A percentile compares a stretch with the other conserved stretches of the same genome.
Conservation (phyloP, 1,140 invertebrate genomes). For the Bombus terrestris region DNA sequence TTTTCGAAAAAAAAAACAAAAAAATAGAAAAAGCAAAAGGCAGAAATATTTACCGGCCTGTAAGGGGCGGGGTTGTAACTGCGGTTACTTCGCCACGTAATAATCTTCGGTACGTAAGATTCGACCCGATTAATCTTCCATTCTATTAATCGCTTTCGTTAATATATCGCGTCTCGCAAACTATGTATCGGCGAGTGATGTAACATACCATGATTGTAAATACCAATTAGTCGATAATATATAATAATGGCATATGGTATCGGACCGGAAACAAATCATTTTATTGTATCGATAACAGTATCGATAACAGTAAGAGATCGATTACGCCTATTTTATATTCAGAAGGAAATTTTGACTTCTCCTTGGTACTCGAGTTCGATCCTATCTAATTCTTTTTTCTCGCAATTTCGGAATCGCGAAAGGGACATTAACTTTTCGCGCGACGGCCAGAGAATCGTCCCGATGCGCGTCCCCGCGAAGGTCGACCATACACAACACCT, state of each 20-base stretch:
- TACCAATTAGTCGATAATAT: conserved; percentile 10
- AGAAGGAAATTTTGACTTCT: background rate
- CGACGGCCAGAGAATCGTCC: background rate
- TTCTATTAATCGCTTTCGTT: conserved; percentile 19
- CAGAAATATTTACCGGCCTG: no score
- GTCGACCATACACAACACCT: conserved; percentile 66
- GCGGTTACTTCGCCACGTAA: background rate
- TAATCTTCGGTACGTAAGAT: background rate
- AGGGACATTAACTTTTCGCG: conserved; percentile 35
- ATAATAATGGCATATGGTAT: background rate
- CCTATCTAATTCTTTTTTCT: background rate
- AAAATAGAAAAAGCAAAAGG: no score
- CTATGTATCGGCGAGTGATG: background rate
- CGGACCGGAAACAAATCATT: background rate
- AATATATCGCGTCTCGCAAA: background rate
- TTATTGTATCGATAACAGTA: background rate
- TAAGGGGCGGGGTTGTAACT: no score
- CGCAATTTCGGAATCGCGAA: background rate
- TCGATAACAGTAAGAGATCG: background rate
- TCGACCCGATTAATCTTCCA: background rate
- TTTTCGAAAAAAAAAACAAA: background rate
- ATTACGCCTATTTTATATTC: background rate
- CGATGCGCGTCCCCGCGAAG: conserved; percentile 72
- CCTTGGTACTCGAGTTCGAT: background rate
- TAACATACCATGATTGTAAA: conserved; percentile 7